Evolutionary conservation across 1,140 invertebrate genomes (phyloP).

Genomic region (Dendrolimus kikuchii): DNA sequence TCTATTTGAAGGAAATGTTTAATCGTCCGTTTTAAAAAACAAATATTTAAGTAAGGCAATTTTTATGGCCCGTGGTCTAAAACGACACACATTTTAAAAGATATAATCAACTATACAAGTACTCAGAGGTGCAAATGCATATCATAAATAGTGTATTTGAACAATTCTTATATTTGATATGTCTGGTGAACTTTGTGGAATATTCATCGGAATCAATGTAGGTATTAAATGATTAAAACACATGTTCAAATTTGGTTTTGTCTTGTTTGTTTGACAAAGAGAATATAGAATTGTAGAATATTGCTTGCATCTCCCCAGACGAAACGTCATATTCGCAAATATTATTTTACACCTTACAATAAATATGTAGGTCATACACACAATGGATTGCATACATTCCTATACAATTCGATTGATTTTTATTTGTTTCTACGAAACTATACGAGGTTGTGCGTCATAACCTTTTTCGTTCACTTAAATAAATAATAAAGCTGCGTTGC

Average conservation of each 20-base stretch:
- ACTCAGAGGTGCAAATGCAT: no score
- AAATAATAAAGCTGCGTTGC: no score
- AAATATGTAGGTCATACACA: slow-evolving; percentile 5
- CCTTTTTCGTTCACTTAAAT: no score
- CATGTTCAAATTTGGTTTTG: slow-evolving; percentile 20
- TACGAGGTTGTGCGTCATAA: no score
- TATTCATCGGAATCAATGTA: not conserved
- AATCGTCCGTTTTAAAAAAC: no score
- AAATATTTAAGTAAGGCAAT: no score
- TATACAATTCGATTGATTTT: not conserved
- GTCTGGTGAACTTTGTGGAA: not conserved
- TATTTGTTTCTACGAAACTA: not conserved
- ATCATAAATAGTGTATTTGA: no score
- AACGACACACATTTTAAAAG: no score
- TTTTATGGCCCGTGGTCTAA: no score
- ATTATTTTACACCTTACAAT: not conserved
- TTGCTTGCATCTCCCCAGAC: slow-evolving; percentile 10
- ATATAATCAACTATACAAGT: no score
- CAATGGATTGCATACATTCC: slow-evolving; percentile 3
- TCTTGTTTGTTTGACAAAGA: slow-evolving; percentile 11
- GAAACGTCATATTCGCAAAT: not conserved
- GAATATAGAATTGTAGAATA: slow-evolving; percentile 12
- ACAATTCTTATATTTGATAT: no score
- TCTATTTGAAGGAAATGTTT: no score
- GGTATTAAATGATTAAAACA: slow-evolving; percentile 5